These are phyloP conservation scores for Saimiri boliviensis DNA, from an alignment of 2,113 vertebrate genomes.

Conservation along the genomic window DNA sequence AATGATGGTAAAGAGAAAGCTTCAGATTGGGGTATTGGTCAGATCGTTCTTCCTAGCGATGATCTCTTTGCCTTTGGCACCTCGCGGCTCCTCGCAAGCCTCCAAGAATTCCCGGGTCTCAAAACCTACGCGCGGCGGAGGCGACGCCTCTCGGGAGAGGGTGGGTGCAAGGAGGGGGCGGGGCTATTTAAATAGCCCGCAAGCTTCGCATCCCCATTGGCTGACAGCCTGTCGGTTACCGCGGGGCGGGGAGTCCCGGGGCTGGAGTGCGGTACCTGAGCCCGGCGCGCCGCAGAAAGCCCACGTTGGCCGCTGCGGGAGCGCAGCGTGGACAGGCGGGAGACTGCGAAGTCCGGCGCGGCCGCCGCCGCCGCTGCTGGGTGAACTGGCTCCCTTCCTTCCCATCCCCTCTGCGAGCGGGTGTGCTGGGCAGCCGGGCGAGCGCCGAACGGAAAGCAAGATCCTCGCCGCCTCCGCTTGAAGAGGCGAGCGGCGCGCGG, in stretches of 20 bases:
- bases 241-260: conserved; percentile 57
- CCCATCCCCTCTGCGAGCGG: background rate
- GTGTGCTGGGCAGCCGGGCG: background rate
- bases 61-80: background rate
- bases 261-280: conserved; percentile 75
- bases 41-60: background rate
- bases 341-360: background rate
- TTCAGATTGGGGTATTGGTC: background rate
- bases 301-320: conserved; percentile 58
- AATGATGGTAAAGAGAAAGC: background rate
- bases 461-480: background rate
- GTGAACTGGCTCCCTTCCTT: background rate
- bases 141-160: conserved; percentile 58
- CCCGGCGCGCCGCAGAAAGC: conserved; percentile 36
- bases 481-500: background rate
- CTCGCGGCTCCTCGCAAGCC: background rate
- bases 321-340: background rate
- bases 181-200: conserved; percentile 35
- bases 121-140: background rate
- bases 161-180: conserved; percentile 66
- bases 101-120: background rate
- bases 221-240: conserved; percentile 38
- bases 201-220: conserved; percentile 41
- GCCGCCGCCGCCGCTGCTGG: background rate
- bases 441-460: conserved; percentile 23